A percentile compares a stretch with the other conserved stretches of the same genome.
Evolutionary conservation across 2,113 vertebrate species (phyloP).

Genomic region (Electrona antarctica): DNA sequence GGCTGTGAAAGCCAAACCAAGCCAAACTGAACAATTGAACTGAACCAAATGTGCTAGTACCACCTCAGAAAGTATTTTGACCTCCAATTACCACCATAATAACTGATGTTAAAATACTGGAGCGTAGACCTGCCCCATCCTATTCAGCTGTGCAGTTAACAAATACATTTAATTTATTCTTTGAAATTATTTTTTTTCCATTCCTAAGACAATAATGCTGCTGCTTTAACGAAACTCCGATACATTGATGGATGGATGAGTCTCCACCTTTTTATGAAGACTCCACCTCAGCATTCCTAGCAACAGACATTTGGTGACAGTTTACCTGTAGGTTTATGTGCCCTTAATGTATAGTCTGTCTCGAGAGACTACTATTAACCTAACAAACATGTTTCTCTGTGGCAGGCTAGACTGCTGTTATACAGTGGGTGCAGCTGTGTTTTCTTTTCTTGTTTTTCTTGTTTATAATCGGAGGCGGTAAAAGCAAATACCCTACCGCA

Average conservation of each 20-base stretch:
- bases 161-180: neutral
- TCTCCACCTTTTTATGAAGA: constrained; percentile 84
- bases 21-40: neutral
- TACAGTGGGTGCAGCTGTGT: too few species aligned
- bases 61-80: too few species aligned
- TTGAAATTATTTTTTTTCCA: neutral
- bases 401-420: too few species aligned
- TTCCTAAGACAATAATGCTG: neutral
- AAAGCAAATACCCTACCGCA: too few species aligned
- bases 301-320: neutral
- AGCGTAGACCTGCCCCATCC: neutral
- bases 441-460: too few species aligned
- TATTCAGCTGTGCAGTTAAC: neutral
- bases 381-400: too few species aligned
- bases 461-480: too few species aligned
- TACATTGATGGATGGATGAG: constrained; percentile 72
- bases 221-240: neutral
- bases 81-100: neutral
- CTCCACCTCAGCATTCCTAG: constrained; percentile 87
- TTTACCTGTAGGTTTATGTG: neutral
- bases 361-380: too few species aligned
- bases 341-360: neutral
- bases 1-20: too few species aligned
- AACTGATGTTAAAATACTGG: neutral
- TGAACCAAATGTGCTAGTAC: neutral